Conservation (phyloP, 2,113 vertebrate genomes). For the Campylorhamphus procurvoides region DNA sequence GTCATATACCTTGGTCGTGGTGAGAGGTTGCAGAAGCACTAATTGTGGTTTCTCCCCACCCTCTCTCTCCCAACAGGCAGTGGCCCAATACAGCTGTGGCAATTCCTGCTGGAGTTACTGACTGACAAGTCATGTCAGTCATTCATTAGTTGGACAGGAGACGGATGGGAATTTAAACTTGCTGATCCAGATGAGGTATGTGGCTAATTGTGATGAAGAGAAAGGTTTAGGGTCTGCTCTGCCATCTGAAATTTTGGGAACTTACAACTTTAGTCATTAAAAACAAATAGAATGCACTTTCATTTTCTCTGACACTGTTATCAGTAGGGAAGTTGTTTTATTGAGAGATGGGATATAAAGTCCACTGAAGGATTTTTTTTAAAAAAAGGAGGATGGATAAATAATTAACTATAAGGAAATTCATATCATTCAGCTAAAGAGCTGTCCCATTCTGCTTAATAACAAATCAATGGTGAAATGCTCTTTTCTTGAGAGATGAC, state of each 20-base stretch:
- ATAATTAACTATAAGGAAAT: background rate
- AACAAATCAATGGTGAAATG: background rate
- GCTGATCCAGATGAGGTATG: slow-evolving; percentile 89
- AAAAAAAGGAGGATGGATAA: fast-evolving
- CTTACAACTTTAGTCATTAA: background rate
- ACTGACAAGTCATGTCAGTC: slow-evolving; percentile 88
- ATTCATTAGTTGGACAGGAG: slow-evolving; percentile 91
- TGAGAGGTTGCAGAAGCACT: background rate
- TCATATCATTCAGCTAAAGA: background rate
- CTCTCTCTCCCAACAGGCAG: slow-evolving; percentile 75
- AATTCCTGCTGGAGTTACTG: slow-evolving; percentile 88
- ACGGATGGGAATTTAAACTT: slow-evolving; percentile 92
- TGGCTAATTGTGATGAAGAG: background rate
- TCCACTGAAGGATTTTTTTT: background rate
- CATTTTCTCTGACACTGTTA: background rate
- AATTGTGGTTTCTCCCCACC: background rate
- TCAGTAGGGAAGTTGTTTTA: background rate
- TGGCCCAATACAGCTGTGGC: slow-evolving; percentile 91
- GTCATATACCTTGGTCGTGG: background rate
- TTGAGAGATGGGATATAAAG: background rate
- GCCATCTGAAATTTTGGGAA: background rate
- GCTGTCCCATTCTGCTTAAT: background rate
- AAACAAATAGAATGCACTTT: background rate
- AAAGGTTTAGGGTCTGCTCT: background rate
- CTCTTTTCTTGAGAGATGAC: background rate